phyloP scores from a whole-genome alignment of 2,888 invertebrate species.

The Agrochola macilenta region DNA sequence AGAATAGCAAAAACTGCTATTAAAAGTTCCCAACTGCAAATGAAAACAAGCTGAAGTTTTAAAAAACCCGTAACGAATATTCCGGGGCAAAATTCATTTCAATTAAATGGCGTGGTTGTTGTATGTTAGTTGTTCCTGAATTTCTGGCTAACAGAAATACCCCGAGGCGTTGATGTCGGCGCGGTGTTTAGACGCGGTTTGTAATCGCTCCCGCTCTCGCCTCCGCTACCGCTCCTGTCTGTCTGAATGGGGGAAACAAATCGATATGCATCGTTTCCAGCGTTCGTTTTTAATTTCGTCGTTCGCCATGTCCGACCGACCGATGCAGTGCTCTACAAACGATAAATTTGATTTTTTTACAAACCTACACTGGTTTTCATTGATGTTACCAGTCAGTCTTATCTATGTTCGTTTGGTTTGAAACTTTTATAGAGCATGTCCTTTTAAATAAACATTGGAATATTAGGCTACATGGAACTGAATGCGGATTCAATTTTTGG shows the following conservation, averaged over 20 bases:
- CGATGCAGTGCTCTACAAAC: constrained; percentile 49
- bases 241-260: constrained; percentile 60
- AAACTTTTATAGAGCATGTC: constrained; percentile 10
- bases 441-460: constrained; percentile 15
- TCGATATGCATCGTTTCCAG: constrained; percentile 66
- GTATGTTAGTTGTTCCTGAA: constrained; percentile 51
- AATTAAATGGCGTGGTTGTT: constrained; percentile 54
- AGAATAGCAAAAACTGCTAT: constrained; percentile 18
- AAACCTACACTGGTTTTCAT: constrained; percentile 49
- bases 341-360: constrained; percentile 54
- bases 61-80: constrained; percentile 34
- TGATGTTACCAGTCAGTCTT: constrained; percentile 38
- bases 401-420: constrained; percentile 24
- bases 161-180: constrained; percentile 41
- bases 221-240: constrained; percentile 24
- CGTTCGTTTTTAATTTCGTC: constrained; percentile 73
- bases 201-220: constrained; percentile 26
- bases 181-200: constrained; percentile 40
- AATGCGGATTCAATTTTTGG: not conserved
- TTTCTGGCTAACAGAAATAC: constrained; percentile 50
- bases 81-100: constrained; percentile 53
- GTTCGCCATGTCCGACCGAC: constrained; percentile 58
- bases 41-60: constrained; percentile 30
- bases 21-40: constrained; percentile 22
- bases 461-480: constrained; percentile 2